Evolutionary conservation across 2,113 vertebrate species (phyloP).

Genomic region (Nestor notabilis): DNA sequence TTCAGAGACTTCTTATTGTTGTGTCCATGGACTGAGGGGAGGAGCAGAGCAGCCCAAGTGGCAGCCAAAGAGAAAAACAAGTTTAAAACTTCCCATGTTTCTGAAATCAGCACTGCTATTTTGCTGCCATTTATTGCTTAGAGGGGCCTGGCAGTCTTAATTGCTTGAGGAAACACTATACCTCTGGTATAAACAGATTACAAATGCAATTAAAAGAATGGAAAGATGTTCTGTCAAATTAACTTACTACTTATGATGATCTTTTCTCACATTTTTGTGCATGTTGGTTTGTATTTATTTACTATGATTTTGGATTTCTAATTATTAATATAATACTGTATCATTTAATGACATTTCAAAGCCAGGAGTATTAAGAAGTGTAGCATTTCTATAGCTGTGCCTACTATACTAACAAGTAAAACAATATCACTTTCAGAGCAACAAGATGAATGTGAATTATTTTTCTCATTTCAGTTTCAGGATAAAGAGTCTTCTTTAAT

Average conservation of each 20-base stretch:
- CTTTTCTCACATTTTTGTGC: background rate
- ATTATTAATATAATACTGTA: background rate
- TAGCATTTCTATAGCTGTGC: background rate
- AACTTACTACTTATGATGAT: background rate
- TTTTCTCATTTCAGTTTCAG: background rate
- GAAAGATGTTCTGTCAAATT: background rate
- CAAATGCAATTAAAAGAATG: background rate
- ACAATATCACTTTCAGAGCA: background rate
- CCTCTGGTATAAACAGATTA: background rate
- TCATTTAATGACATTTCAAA: background rate
- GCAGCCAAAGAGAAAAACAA: background rate
- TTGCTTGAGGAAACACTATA: background rate
- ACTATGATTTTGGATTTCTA: background rate
- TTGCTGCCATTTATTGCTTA: background rate
- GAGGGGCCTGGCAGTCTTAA: background rate
- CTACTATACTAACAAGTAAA: background rate
- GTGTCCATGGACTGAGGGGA: rapidly evolving
- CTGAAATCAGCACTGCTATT: background rate
- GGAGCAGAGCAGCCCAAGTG: background rate
- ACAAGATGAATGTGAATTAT: background rate
- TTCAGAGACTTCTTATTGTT: background rate
- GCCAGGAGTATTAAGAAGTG: background rate
- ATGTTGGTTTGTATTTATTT: background rate
- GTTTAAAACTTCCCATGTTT: background rate
- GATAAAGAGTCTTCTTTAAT: background rate